Conservation (phyloP, 2,113 vertebrate species). For the Romanogobio albipinnatus region DNA sequence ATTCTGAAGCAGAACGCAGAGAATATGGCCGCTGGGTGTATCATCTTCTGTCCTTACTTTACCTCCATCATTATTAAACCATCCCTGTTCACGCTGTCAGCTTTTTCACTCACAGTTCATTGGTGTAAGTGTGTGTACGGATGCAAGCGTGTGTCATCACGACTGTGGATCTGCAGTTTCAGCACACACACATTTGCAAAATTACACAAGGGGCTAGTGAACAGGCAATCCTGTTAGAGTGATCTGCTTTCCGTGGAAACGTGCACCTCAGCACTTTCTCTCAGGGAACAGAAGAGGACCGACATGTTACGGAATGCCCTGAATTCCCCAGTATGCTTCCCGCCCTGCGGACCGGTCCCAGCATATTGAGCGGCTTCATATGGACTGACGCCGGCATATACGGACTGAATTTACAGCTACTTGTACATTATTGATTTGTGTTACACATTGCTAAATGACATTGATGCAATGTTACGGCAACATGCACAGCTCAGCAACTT, state of each 20-base stretch:
- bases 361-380: not conserved
- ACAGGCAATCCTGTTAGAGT: slow-evolving; percentile 54
- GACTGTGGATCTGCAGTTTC: not conserved
- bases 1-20: slow-evolving; percentile 2
- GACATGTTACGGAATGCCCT: slow-evolving; percentile 10
- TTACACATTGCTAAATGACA: not conserved
- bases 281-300: not conserved
- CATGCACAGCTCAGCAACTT: slow-evolving; percentile 1
- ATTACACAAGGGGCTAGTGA: slow-evolving; percentile 49
- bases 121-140: not conserved
- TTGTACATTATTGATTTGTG: slow-evolving; percentile 31
- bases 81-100: not conserved
- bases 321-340: not conserved
- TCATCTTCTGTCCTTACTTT: slow-evolving; percentile 35
- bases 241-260: slow-evolving; percentile 47
- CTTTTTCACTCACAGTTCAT: slow-evolving; percentile 25
- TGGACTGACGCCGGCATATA: not conserved
- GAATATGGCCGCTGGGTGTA: slow-evolving; percentile 1
- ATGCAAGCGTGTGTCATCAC: not conserved
- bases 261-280: slow-evolving; percentile 53
- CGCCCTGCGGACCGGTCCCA: not conserved
- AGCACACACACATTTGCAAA: slow-evolving; percentile 39
- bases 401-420: not conserved
- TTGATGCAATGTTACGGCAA: slow-evolving; percentile 19
- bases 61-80: slow-evolving; percentile 34